Evolutionary conservation across 2,888 invertebrate species (phyloP).

Genomic region (Polydrusus pterygomalis): DNA sequence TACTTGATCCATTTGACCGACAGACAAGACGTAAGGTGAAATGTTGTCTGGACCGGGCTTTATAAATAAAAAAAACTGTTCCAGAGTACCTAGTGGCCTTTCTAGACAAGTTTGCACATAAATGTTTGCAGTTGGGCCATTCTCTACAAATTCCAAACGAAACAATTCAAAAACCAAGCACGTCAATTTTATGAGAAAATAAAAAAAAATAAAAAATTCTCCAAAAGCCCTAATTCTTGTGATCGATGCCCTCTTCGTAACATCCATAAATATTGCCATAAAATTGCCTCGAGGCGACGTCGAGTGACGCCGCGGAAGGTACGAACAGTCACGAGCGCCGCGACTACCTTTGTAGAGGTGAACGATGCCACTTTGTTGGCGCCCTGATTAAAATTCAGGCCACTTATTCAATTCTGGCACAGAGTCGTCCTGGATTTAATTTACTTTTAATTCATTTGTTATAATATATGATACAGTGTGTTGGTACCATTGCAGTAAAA

Average conservation of each 20-base stretch:
- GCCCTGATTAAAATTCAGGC: constrained; percentile 34
- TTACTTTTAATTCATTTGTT: background rate
- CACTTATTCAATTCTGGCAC: constrained; percentile 19
- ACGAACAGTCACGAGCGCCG: constrained; percentile 43
- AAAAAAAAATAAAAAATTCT: no score
- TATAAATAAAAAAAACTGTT: no score
- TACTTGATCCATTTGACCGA: no score
- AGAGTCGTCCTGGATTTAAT: background rate
- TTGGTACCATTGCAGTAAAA: constrained; percentile 37
- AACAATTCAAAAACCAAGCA: no score
- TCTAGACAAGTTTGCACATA: no score
- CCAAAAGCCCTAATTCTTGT: background rate
- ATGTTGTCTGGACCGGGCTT: no score
- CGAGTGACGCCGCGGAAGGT: constrained; percentile 44
- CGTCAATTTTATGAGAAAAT: no score
- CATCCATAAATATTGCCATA: constrained; percentile 17
- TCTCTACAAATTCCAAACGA: no score
- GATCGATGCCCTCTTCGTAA: constrained; percentile 17
- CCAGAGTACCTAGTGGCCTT: no score
- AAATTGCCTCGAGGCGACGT: constrained; percentile 20
- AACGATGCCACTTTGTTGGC: constrained; percentile 27
- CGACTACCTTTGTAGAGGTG: constrained; percentile 19
- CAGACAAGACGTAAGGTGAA: no score
- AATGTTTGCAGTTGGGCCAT: no score
- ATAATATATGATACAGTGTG: constrained; percentile 32